phyloP scores from a whole-genome alignment of 1,140 invertebrate species.

The Drosophila bocqueti region DNA sequence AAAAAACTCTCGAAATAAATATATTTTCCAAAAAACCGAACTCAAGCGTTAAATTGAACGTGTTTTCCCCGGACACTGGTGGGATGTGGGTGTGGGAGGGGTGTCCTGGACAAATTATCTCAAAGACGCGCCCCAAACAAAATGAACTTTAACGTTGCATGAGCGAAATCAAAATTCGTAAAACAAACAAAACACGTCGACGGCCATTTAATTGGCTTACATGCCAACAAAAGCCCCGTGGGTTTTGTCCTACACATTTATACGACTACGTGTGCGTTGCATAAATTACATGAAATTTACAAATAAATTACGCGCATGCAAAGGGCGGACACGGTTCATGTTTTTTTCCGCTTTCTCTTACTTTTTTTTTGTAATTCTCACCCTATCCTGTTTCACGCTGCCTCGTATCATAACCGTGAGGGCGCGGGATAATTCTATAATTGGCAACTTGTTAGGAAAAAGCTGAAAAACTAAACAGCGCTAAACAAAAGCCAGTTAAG shows the following conservation, averaged over 20 bases:
- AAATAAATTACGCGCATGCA: constrained; percentile 79
- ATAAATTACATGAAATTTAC: constrained; percentile 74
- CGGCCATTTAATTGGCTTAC: constrained; percentile 77
- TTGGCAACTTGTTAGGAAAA: constrained; percentile 27
- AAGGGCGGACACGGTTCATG: constrained; percentile 41
- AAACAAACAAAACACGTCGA: constrained; percentile 72
- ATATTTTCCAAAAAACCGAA: constrained; percentile 59
- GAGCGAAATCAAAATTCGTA: constrained; percentile 63
- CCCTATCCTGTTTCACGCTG: background rate
- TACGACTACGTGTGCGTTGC: constrained; percentile 51
- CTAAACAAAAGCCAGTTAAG: constrained; percentile 24
- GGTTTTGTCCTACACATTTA: constrained; percentile 22
- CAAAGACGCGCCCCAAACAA: constrained; percentile 64
- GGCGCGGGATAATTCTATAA: constrained; percentile 34
- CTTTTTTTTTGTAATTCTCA: background rate
- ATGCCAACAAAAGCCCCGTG: constrained; percentile 34
- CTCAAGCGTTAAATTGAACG: constrained; percentile 77
- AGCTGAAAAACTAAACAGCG: constrained; percentile 21
- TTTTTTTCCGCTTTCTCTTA: background rate
- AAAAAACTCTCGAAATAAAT: constrained; percentile 39
- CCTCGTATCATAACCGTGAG: background rate
- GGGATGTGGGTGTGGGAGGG: background rate
- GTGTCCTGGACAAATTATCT: constrained; percentile 62
- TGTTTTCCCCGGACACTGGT: constrained; percentile 14
- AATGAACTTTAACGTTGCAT: constrained; percentile 69